Evolutionary conservation across 2,888 invertebrate genomes (phyloP), one percentile per base, ranked within the genome.

Genomic region (Cryptosula pallasiana): DNA sequence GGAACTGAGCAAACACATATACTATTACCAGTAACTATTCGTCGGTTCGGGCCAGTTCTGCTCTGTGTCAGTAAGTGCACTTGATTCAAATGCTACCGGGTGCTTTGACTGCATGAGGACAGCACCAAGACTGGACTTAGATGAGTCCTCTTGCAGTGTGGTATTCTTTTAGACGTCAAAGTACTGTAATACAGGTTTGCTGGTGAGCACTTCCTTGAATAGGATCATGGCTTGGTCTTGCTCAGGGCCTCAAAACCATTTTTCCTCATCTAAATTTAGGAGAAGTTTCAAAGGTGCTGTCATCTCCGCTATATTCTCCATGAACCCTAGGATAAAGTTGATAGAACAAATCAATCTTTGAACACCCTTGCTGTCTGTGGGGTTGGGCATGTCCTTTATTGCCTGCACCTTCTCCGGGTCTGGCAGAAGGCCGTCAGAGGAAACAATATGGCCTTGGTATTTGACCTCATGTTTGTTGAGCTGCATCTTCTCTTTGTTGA

Each of bases 381-480:
- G 32, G 32, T 63, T 32, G 25, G 63, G 63, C 63, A 63, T 63
- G 3, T 29, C n/a, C 5, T 32, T n/a, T 9, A 63, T 32, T 27
- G 34, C 63, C 63, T 29, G 1, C n/a, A 63, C n/a, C 63, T 63
- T 63, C 32, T 63, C 34, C 25, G 63, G 63, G 27, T 63, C 32
- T 32, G 63, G 32, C 13, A 5, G 3, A 20, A 63, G 32, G 2
- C 63, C 63, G 32, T 63, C 34, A 3, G 9, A 5, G 3, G 63
- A 63, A 20, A 63, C 63, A 13, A 63, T 32, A 34, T 63, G 63
- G 32, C 63, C 63, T 13, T 29, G 63, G n/a, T 63, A 63, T 32
- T 5, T 25, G 2, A 63, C 34, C 25, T 55, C 16, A 5, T 5
- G 5, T 27, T 63, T 25, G 32, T 63, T 63, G 2, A 63, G 63